Conservation (phyloP, 2,797 vertebrate species). For the Hydrocynus forskahlii region DNA sequence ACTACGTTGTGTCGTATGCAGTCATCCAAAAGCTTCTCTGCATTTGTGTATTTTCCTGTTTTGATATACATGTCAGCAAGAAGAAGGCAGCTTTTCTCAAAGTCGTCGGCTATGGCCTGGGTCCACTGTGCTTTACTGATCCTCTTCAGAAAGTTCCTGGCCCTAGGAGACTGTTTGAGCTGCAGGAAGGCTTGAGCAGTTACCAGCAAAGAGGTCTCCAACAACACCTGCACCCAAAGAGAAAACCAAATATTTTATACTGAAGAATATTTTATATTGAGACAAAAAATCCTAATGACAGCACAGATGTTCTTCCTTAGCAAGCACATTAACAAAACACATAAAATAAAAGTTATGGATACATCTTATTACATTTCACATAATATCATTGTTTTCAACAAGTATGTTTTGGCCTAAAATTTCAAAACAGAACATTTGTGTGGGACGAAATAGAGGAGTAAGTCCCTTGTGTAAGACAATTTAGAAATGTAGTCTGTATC, state of each 20-base stretch:
- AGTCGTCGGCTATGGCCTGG: conserved; percentile 61
- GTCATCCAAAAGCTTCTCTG: conserved; percentile 69
- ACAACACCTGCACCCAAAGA: conserved; percentile 36
- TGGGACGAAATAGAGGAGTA: too few relatives aligned
- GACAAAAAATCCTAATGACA: not conserved
- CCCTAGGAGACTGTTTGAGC: conserved; percentile 71
- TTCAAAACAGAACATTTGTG: too few relatives aligned
- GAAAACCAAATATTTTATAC: not conserved
- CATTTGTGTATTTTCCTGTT: conserved; percentile 74
- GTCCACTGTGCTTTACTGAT: conserved; percentile 68
- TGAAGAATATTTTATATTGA: too few relatives aligned
- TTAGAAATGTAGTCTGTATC: too few relatives aligned
- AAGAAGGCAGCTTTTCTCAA: conserved; percentile 74
- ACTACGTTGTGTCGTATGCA: conserved; percentile 79
- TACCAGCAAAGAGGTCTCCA: conserved; percentile 63
- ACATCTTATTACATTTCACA: too few relatives aligned
- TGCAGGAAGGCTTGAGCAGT: conserved; percentile 68
- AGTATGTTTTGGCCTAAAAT: too few relatives aligned
- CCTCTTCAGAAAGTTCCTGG: conserved; percentile 74
- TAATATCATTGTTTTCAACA: too few relatives aligned
- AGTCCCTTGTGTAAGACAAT: too few relatives aligned
- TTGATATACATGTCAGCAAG: conserved; percentile 78
- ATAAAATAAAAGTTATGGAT: too few relatives aligned
- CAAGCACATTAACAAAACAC: too few relatives aligned
- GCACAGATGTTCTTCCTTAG: too few relatives aligned